Conservation (phyloP, 2,113 vertebrate genomes). For the Scomber japonicus region DNA sequence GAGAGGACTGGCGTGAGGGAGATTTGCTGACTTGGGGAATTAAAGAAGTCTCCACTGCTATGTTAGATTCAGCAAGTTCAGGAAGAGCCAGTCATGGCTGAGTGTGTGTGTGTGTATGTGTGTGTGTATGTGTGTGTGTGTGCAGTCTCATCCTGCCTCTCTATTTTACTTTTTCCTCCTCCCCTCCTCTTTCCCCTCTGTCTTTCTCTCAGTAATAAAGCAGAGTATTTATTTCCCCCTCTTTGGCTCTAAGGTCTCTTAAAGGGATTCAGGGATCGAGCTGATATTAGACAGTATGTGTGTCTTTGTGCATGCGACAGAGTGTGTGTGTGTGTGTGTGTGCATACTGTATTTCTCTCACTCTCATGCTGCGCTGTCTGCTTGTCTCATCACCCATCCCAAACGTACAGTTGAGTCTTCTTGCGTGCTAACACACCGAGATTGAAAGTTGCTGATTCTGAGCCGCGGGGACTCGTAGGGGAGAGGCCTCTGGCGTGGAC, state of each 20-base stretch:
- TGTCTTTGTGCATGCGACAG: constrained; percentile 45
- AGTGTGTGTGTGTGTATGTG: constrained; percentile 25
- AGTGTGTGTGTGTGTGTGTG: constrained; percentile 30
- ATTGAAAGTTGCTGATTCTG: constrained; percentile 83
- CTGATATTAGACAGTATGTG: constrained; percentile 78
- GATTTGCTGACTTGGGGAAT: constrained; percentile 82
- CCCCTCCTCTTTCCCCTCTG: constrained; percentile 48
- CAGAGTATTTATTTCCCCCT: constrained; percentile 83
- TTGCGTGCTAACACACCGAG: constrained; percentile 80
- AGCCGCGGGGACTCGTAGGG: constrained; percentile 78
- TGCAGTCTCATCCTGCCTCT: constrained; percentile 58
- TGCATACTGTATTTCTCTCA: constrained; percentile 34
- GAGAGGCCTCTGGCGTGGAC: constrained; percentile 77
- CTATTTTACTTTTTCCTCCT: constrained; percentile 58
- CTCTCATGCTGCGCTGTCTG: constrained; percentile 72
- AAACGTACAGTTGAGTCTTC: constrained; percentile 80
- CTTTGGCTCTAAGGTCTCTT: constrained; percentile 75
- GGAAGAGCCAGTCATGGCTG: constrained; percentile 49
- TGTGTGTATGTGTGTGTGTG: constrained; percentile 28
- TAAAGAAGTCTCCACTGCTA: constrained; percentile 74
- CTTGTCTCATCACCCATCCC: constrained; percentile 81
- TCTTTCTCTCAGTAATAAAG: constrained; percentile 82
- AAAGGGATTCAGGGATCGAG: constrained; percentile 78
- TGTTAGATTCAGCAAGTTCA: constrained; percentile 73
- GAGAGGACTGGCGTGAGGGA: constrained; percentile 71